Percentiles rank a stretch among this genome's conserved stretches.
Evolutionary conservation across 2,888 invertebrate species (phyloP).

Genomic region (Papilio elwesi): DNA sequence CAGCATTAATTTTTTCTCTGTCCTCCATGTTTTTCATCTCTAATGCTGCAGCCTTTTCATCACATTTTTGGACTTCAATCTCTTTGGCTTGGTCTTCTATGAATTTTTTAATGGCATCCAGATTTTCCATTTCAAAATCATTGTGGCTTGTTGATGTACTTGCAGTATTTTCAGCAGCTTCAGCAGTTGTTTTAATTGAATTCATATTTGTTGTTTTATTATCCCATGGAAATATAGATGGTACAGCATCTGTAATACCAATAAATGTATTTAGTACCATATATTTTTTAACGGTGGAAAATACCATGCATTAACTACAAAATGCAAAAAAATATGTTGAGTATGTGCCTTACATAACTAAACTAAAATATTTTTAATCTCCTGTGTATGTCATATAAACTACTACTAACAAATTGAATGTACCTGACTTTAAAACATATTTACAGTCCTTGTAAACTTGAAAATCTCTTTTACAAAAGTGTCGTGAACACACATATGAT

Average conservation of each 20-base stretch:
- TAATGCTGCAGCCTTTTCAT: constrained; percentile 16
- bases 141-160: constrained; percentile 53
- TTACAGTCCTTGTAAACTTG: constrained; percentile 88
- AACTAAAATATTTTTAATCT: constrained; percentile 11
- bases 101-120: constrained; percentile 72
- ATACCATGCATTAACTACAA: constrained; percentile 34
- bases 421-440: constrained; percentile 87
- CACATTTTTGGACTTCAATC: constrained; percentile 49
- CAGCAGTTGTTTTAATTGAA: constrained; percentile 38
- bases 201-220: constrained; percentile 47
- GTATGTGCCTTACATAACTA: constrained; percentile 1
- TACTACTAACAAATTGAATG: constrained; percentile 44
- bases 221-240: constrained; percentile 88
- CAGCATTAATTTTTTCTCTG: constrained; percentile 39
- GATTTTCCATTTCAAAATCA: constrained; percentile 66
- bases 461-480: constrained; percentile 90
- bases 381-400: constrained; percentile 32
- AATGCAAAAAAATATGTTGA: constrained; percentile 20
- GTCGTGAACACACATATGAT: constrained; percentile 89
- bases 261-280: constrained; percentile 20
- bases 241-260: constrained; percentile 84
- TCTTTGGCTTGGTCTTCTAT: constrained; percentile 70
- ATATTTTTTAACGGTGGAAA: neutral
- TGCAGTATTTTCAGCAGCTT: constrained; percentile 28
- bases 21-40: constrained; percentile 21